Base-by-base conservation (phyloP, 2,888 invertebrate species). In the Caenorhabditis sinica region DNA sequence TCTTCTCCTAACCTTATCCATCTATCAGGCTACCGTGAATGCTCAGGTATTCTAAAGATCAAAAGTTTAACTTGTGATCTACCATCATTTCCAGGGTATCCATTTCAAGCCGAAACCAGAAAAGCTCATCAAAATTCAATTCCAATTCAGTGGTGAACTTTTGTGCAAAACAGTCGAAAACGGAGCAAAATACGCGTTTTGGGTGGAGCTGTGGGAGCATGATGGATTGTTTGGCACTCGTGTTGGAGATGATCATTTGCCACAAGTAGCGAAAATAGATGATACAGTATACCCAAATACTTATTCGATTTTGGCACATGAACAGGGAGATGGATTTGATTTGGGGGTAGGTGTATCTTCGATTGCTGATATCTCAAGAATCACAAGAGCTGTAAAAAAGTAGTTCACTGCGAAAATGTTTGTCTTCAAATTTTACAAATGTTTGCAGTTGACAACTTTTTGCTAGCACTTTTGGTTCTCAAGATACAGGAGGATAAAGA, bases 401-500 rank as follows among this genome's bases (percentile, higher is more conserved):
- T n/a, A 9, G 20, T 49, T 20, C n/a, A 49, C 49, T 20, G 5
- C 20, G 5, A 49, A 49, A n/a, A 49, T 49, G 49, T 49, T 4
- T 49, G 6, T 2, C 8, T 11, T 40, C 2, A 49, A 49, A 49
- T 49, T 49, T 20, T 49, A 49, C n/a, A 49, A 0, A 49, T 49
- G n/a, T n/a, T 49, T 49, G 49, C 20, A 49, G 49, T 49, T 49
- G 20, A 49, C 49, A 49, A 49, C 49, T 20, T 49, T 49, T 49
- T 49, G 0, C 2, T 49, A 49, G 49, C 49, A 28, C 5, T 25
- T 13, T 13, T 25, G 28, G 49, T 49, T 56, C 3, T 28, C 2
- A 2, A 28, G 25, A 2, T 56, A 25, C 13, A 15, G 4, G 0
- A 3, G 40, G 40, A 11, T 40, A 9, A 9, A 36, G 33, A 36